Evolutionary conservation across 2,888 invertebrate genomes (phyloP).

Genomic region (Lottia gigantea): DNA sequence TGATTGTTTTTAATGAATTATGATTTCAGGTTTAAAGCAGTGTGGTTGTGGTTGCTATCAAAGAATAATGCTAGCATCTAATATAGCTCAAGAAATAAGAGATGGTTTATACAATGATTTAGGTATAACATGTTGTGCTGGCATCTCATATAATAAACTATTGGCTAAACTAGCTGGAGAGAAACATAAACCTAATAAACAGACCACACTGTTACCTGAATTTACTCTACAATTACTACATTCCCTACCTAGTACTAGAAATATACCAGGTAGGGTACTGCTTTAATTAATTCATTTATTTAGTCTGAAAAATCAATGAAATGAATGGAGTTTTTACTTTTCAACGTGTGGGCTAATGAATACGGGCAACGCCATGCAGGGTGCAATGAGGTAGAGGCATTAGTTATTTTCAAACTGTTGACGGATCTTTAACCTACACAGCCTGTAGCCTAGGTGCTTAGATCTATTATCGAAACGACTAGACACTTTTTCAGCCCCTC

Average conservation of each 20-base stretch:
- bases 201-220: constrained; percentile 82
- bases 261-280: constrained; percentile 51
- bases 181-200: constrained; percentile 78
- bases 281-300: no score
- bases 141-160: constrained; percentile 85
- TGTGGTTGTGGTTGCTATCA: constrained; percentile 82
- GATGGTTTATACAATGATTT: constrained; percentile 77
- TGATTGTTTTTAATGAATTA: not conserved
- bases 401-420: no score
- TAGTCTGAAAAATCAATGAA: no score
- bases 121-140: constrained; percentile 83
- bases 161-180: constrained; percentile 78
- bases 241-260: constrained; percentile 68
- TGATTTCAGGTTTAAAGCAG: constrained; percentile 14
- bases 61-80: constrained; percentile 78
- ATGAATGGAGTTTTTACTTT: no score
- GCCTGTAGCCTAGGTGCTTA: no score
- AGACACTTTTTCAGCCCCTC: no score
- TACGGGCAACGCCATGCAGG: no score
- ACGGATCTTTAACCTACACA: no score
- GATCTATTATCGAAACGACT: no score
- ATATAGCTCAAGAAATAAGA: constrained; percentile 82
- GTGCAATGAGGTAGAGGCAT: no score
- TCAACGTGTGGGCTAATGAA: no score
- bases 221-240: constrained; percentile 77